Percentiles rank a stretch among this genome's conserved stretches.
These are phyloP conservation scores for Tokudaia tokunoshimensis DNA, from an alignment of 2,797 vertebrate genomes.

Conservation along the genomic window DNA sequence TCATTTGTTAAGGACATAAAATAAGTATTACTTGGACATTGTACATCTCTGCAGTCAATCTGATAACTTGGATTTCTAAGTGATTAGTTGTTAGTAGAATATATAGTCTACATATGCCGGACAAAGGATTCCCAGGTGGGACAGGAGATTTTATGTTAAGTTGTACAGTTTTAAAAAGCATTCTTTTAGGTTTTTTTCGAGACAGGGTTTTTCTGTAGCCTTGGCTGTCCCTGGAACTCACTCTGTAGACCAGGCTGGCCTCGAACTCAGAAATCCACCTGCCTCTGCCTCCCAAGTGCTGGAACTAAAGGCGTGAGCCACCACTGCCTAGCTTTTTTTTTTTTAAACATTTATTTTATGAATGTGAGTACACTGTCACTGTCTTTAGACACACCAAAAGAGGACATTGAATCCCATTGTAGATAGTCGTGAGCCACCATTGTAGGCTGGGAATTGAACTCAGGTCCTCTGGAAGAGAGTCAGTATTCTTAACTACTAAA, in stretches of 20 bases:
- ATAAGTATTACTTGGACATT: neutral
- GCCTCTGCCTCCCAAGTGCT: too few species aligned
- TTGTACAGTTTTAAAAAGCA: neutral
- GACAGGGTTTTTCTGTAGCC: too few species aligned
- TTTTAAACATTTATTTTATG: too few species aligned
- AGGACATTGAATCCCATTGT: too few species aligned
- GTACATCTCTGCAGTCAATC: neutral
- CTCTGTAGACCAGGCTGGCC: too few species aligned
- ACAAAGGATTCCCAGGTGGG: neutral
- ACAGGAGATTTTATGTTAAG: neutral
- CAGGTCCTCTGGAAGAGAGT: neutral
- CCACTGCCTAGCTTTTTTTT: too few species aligned
- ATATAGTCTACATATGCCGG: neutral
- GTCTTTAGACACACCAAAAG: too few species aligned
- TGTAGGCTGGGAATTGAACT: neutral
- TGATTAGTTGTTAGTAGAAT: neutral
- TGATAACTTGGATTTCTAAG: neutral
- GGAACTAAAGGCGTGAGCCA: too few species aligned
- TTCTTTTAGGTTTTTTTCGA: too few species aligned
- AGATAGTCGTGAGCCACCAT: neutral
- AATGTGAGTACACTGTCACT: too few species aligned
- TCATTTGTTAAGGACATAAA: neutral
- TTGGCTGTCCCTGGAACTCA: too few species aligned
- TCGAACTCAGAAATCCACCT: too few species aligned
- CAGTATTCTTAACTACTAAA: neutral